Percentiles rank a stretch among this genome's conserved stretches.
These are phyloP conservation scores for Gallinago stenura DNA, from an alignment of 2,797 vertebrate species.

Conservation along the genomic window DNA sequence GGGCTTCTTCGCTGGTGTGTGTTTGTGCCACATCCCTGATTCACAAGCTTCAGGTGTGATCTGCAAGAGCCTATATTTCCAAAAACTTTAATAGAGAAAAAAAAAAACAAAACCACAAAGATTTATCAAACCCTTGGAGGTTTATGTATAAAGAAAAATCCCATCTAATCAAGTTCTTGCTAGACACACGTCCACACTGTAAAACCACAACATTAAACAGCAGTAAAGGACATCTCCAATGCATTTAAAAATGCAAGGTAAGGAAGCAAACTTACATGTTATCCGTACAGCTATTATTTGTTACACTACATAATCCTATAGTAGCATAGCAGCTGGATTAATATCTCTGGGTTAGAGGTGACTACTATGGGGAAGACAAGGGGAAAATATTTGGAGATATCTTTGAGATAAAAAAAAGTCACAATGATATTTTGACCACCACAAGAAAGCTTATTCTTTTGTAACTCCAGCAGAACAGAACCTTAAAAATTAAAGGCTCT, in stretches of 20 bases:
- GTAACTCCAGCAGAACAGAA: not conserved
- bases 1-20: not conserved
- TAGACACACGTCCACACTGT: rapidly evolving
- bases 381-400: not conserved
- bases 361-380: rapidly evolving
- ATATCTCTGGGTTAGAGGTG: not conserved
- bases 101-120: not conserved
- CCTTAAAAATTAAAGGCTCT: not conserved
- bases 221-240: not conserved
- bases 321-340: not conserved
- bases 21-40: not conserved
- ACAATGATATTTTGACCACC: not conserved
- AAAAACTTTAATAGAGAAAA: not conserved
- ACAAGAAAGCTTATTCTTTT: not conserved
- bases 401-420: not conserved
- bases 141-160: not conserved
- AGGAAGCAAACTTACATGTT: not conserved
- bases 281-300: not conserved
- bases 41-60: not conserved
- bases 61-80: not conserved
- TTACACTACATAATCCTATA: not conserved
- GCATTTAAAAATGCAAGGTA: not conserved
- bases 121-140: not conserved
- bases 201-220: not conserved
- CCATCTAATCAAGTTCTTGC: not conserved